phyloP scores from a whole-genome alignment of 1,140 invertebrate species.

The Lepidotrigona ventralis region DNA sequence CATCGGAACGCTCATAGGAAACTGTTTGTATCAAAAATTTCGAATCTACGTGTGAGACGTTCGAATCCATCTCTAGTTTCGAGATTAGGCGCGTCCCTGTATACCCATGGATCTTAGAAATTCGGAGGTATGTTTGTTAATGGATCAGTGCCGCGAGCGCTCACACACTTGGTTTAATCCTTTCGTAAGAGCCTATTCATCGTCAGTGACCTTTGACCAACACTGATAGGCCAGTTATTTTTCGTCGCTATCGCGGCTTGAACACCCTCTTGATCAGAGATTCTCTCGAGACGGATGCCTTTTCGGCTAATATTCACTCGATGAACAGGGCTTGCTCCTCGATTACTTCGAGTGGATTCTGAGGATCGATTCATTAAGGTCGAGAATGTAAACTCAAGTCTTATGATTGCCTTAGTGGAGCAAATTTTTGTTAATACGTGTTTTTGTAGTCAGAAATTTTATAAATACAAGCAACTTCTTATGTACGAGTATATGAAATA shows the following conservation, averaged over 20 bases:
- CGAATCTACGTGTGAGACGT: too few species aligned
- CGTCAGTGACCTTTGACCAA: constrained; percentile 25
- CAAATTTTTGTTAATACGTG: too few species aligned
- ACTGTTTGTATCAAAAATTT: too few species aligned
- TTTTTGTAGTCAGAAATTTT: too few species aligned
- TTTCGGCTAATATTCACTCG: background rate
- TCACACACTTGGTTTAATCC: constrained; percentile 18
- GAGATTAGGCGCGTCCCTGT: background rate
- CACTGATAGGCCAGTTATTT: background rate
- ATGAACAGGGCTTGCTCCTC: background rate
- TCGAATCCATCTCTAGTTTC: background rate
- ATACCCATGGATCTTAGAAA: background rate
- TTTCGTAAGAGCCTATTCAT: constrained; percentile 23
- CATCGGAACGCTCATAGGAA: too few species aligned
- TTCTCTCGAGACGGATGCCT: background rate
- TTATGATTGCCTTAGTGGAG: too few species aligned
- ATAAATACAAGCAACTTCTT: too few species aligned
- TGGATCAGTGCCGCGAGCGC: constrained; percentile 26
- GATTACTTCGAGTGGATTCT: background rate
- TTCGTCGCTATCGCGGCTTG: background rate
- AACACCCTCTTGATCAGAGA: background rate
- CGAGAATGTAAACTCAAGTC: too few species aligned
- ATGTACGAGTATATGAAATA: too few species aligned
- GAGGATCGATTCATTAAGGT: background rate
- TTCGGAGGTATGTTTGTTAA: background rate